phyloP scores from a whole-genome alignment of 2,113 vertebrate genomes.

The Phasianus colchicus region DNA sequence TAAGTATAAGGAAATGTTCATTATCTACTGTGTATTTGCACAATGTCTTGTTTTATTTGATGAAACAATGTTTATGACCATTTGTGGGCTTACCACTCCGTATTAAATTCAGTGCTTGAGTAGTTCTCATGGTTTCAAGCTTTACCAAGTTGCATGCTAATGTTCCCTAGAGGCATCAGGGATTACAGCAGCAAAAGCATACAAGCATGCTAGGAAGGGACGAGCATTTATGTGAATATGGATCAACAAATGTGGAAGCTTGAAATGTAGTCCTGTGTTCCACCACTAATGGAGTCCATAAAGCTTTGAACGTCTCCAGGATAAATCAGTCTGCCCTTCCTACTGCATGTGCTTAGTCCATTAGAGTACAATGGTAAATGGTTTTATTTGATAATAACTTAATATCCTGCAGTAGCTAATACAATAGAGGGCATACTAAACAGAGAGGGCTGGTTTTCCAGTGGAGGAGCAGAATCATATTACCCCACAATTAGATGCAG shows the following conservation, averaged over 20 bases:
- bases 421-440: background rate
- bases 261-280: conserved; percentile 27
- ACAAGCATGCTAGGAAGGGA: background rate
- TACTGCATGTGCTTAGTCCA: background rate
- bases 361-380: conserved; percentile 23
- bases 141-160: background rate
- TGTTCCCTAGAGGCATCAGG: background rate
- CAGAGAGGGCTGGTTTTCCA: background rate
- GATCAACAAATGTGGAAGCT: conserved; percentile 23
- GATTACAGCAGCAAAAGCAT: background rate
- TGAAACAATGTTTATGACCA: background rate
- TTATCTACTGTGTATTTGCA: background rate
- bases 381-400: conserved; percentile 28
- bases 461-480: conserved; percentile 4
- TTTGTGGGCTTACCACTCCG: background rate
- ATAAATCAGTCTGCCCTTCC: conserved; percentile 35
- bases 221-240: background rate
- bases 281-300: conserved; percentile 38
- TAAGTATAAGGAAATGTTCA: conserved; percentile 77
- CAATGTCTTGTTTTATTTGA: background rate
- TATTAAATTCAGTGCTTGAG: background rate
- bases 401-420: conserved; percentile 2
- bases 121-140: background rate
- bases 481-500: background rate
- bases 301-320: conserved; percentile 27